phyloP scores from a whole-genome alignment of 2,888 invertebrate genomes.

The Poecilus cupreus region DNA sequence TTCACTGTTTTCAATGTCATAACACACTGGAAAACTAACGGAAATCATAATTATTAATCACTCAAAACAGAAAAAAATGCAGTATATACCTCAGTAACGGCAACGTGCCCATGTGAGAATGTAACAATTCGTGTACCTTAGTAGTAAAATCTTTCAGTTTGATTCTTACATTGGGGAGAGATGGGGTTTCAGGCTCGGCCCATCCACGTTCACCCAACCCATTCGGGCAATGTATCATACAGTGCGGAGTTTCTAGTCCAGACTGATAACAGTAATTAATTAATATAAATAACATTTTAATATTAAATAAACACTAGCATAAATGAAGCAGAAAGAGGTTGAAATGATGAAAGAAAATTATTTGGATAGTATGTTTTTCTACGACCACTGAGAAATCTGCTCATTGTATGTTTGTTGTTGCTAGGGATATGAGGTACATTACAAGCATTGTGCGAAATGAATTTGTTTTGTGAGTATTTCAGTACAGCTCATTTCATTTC shows the following conservation, averaged over 20 bases:
- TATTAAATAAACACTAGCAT: background rate
- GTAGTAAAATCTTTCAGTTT: slow-evolving; percentile 79
- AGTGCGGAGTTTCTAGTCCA: slow-evolving; percentile 75
- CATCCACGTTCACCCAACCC: slow-evolving; percentile 80
- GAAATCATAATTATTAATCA: too few species aligned
- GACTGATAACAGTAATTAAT: slow-evolving; percentile 3
- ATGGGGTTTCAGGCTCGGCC: slow-evolving; percentile 82
- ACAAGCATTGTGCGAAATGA: too few species aligned
- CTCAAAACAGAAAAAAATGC: background rate
- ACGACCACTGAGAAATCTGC: too few species aligned
- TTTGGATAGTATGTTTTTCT: too few species aligned
- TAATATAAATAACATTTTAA: background rate
- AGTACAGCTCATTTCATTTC: too few species aligned
- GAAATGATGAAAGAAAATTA: too few species aligned
- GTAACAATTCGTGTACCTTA: slow-evolving; percentile 81
- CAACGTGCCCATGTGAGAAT: slow-evolving; percentile 84
- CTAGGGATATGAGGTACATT: too few species aligned
- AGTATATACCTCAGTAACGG: slow-evolving; percentile 83
- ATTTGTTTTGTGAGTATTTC: too few species aligned
- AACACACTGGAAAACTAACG: slow-evolving; percentile 86
- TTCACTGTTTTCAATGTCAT: slow-evolving; percentile 82
- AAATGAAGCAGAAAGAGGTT: background rate
- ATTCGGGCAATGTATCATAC: slow-evolving; percentile 79
- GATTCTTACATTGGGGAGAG: slow-evolving; percentile 79
- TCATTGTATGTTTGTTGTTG: too few species aligned